Evolutionary conservation across 2,113 vertebrate species (phyloP), one percentile per base, ranked within the genome.

Genomic region (Coryphaenoides rupestris): DNA sequence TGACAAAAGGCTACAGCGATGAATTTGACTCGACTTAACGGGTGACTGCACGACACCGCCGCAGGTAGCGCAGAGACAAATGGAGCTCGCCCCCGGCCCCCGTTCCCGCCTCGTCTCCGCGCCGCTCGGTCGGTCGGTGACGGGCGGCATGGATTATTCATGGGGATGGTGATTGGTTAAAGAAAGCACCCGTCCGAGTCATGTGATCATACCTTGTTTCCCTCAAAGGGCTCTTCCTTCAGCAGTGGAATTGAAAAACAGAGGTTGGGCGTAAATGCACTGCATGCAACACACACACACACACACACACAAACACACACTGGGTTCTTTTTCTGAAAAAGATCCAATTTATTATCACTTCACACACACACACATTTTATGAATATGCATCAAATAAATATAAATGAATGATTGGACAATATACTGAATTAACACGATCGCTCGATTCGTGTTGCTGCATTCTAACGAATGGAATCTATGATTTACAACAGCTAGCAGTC

Each of bases 191-290:
- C 69, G 33, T 40, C 5, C 2, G 54, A 68, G 58, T 73, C 62
- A 49, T 74, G 78, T 63, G 70, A 62, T 80, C 88, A 19, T 91
- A 91, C 90, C 90, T 91, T 91, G 84, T 84, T 90, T 72, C 90
- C 90, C 80, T 89, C 90, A 86, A 89, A 90, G 67, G 88, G 82
- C 70, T 91, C 90, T 89, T 91, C 90, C 90, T 91, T 90, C 79
- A 89, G 84, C 86, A 82, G 80, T 80, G 84, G 87, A 77, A 72
- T 66, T 75, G 58, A 73, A 80, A 61, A 58, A 84, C 21, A 89
- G 62, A 86, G 61, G 81, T 40, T 21, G 79, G 46, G 72, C 61
- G 74, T 89, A 83, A 89, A 59, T 66, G 77, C 60, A 4, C 61
- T 60, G 60, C 24, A 59, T 66, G 77, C 60, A 4, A 58, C 58